phyloP scores from a whole-genome alignment of 2,888 invertebrate species.

The Mechanitis mazaeus region DNA sequence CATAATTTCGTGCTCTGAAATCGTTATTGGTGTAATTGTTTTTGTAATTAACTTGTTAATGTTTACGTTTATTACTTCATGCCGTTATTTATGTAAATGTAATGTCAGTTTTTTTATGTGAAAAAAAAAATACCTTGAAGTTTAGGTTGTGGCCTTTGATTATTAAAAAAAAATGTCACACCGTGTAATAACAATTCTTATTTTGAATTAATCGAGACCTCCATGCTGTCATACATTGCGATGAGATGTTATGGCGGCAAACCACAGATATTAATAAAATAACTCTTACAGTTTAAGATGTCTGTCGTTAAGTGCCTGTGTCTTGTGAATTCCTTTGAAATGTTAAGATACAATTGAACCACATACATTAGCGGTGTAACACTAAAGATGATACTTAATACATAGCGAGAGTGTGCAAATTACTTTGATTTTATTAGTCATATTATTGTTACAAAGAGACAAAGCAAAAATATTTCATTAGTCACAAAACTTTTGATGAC shows the following conservation, averaged over 20 bases:
- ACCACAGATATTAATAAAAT: slow-evolving; percentile 62
- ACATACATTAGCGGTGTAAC: slow-evolving; percentile 1
- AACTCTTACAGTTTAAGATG: slow-evolving; percentile 39
- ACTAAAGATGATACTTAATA: no score
- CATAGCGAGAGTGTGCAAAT: slow-evolving; percentile 4
- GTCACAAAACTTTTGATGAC: no score
- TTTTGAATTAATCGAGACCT: slow-evolving; percentile 15
- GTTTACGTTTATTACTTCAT: slow-evolving; percentile 35
- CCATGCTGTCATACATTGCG: slow-evolving; percentile 24
- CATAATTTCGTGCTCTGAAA: slow-evolving; percentile 42
- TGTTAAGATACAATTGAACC: slow-evolving; percentile 30
- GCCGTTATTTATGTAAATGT: slow-evolving; percentile 20
- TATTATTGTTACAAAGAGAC: neutral
- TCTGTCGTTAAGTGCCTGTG: slow-evolving; percentile 54
- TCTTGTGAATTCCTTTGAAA: slow-evolving; percentile 48
- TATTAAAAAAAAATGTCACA: neutral
- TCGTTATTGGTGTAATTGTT: slow-evolving; percentile 46
- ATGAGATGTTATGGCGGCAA: slow-evolving; percentile 41
- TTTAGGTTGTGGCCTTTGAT: neutral
- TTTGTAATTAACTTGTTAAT: slow-evolving; percentile 58
- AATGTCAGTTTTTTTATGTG: slow-evolving; percentile 13
- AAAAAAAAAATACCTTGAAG: neutral
- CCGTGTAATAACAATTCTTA: neutral
- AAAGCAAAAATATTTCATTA: no score
- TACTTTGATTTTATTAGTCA: neutral